Evolutionary conservation across 2,888 invertebrate genomes (phyloP).

Genomic region (Agrotis ipsilon): DNA sequence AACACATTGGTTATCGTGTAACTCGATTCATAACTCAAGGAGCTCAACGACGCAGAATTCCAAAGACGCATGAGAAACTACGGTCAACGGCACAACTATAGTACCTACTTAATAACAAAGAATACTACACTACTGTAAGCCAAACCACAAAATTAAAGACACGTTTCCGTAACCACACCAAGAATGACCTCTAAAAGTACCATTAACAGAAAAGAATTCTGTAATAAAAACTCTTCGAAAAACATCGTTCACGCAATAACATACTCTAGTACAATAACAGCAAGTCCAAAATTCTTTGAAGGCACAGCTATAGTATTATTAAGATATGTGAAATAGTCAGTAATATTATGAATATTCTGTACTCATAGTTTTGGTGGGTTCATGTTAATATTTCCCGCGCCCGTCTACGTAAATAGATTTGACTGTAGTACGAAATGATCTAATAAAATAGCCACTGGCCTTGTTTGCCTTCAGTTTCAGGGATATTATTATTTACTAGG

Average conservation of each 20-base stretch:
- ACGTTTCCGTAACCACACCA: slow-evolving; percentile 22
- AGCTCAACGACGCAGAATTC: no score
- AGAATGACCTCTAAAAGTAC: slow-evolving; percentile 44
- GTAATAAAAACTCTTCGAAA: slow-evolving; percentile 44
- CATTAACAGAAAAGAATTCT: slow-evolving; percentile 50
- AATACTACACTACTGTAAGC: no score
- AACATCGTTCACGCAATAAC: slow-evolving; percentile 8
- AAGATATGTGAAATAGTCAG: slow-evolving; percentile 61
- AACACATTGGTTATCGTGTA: no score
- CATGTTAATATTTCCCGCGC: slow-evolving; percentile 61
- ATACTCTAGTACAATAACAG: neutral
- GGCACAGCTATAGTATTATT: slow-evolving; percentile 41
- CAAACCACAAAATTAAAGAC: slow-evolving; percentile 26
- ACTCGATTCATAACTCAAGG: no score
- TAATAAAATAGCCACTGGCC: slow-evolving; percentile 35
- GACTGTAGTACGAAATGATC: slow-evolving; percentile 33
- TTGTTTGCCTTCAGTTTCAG: slow-evolving; percentile 24
- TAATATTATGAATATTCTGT: slow-evolving; percentile 67
- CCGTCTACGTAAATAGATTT: slow-evolving; percentile 58
- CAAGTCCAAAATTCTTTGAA: slow-evolving; percentile 20
- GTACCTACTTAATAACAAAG: no score
- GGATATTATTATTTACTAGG: slow-evolving; percentile 1
- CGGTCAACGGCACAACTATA: no score
- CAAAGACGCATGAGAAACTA: no score
- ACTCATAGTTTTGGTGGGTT: slow-evolving; percentile 57